A percentile compares a stretch with the other conserved stretches of the same genome.
Evolutionary conservation across 1,140 invertebrate species (phyloP).

Genomic region (Sarcophaga bullata): DNA sequence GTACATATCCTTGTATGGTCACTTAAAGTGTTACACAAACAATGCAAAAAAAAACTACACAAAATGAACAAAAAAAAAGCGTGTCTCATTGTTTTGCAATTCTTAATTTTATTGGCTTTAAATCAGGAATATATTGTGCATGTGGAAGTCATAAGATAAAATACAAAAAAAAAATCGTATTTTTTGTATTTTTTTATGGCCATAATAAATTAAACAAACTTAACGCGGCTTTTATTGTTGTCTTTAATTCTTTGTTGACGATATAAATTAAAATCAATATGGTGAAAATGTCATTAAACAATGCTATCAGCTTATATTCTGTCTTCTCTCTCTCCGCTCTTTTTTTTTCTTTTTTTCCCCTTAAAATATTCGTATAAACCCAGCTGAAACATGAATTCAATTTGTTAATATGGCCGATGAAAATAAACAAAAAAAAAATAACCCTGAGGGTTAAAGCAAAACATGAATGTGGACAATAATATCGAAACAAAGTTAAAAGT

Average conservation of each 20-base stretch:
- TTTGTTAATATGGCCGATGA: too few relatives aligned
- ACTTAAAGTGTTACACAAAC: too few relatives aligned
- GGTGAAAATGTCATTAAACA: neutral
- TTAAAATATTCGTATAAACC: too few relatives aligned
- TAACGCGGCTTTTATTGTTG: conserved; percentile 5
- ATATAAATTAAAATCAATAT: neutral
- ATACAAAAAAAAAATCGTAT: neutral
- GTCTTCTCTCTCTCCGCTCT: too few relatives aligned
- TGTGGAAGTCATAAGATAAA: neutral
- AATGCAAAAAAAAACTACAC: neutral
- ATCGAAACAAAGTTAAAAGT: too few relatives aligned
- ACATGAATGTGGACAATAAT: too few relatives aligned
- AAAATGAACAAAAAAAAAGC: neutral
- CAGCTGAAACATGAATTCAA: too few relatives aligned
- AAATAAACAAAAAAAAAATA: too few relatives aligned
- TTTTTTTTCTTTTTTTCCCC: too few relatives aligned
- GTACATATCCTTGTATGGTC: too few relatives aligned
- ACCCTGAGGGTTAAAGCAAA: too few relatives aligned
- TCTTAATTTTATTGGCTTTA: neutral
- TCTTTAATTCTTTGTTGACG: neutral
- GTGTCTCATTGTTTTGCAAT: neutral
- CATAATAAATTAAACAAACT: conserved; percentile 10
- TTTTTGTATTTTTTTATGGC: neutral
- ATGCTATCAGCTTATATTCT: neutral
- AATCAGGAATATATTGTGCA: neutral